These are phyloP conservation scores for Bolinopsis microptera DNA, from an alignment of 37 sponge, comb jelly and placozoan species.

Conservation along the genomic window DNA sequence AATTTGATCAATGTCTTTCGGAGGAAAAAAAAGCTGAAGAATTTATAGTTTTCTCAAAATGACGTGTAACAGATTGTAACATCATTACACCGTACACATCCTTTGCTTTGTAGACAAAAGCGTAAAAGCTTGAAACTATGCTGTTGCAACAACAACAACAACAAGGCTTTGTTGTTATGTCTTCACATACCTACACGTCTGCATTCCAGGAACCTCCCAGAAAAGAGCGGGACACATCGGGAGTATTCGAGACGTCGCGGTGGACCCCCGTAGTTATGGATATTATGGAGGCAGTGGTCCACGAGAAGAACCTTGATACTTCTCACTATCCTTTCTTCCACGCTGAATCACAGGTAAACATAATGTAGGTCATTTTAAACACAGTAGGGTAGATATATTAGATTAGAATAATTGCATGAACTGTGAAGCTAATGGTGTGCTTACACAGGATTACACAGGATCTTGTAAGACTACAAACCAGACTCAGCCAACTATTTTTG, in stretches of 20 bases:
- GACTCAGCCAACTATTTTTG: too few species aligned
- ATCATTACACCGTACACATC: background rate
- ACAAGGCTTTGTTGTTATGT: too few species aligned
- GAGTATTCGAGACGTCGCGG: constrained; percentile 20
- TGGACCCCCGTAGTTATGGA: constrained; percentile 41
- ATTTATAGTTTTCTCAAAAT: too few species aligned
- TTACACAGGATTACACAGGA: background rate
- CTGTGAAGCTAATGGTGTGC: background rate
- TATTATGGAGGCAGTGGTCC: constrained; percentile 52
- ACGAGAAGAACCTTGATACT: constrained; percentile 39
- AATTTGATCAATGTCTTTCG: too few species aligned
- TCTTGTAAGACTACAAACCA: too few species aligned
- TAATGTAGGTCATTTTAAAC: too few species aligned
- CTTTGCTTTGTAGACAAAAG: too few species aligned
- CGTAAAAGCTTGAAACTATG: too few species aligned
- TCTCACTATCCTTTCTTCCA: background rate
- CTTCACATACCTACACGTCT: background rate
- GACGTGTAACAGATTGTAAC: too few species aligned
- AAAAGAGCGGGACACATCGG: constrained; percentile 35
- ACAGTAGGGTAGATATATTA: background rate
- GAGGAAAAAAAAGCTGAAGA: too few species aligned
- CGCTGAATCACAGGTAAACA: constrained; percentile 43
- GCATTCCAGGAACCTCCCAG: background rate
- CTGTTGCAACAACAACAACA: too few species aligned
- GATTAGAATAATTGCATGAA: background rate